Evolutionary conservation across 2,888 invertebrate species (phyloP), one percentile per base, ranked within the genome.

Genomic region (Antitype chi): DNA sequence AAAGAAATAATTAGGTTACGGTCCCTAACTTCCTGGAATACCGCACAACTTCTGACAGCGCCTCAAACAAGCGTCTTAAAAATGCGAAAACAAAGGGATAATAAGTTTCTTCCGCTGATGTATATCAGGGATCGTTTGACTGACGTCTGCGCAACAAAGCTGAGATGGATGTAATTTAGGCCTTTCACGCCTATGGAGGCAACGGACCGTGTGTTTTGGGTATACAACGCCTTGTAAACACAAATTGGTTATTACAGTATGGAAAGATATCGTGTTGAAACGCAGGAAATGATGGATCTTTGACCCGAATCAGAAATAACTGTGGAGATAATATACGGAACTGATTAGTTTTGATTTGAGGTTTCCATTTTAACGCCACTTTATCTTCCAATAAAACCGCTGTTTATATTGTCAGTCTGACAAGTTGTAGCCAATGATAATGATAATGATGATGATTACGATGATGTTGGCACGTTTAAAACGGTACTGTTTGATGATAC

Each of bases 201-300:
- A 90, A 49, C 89, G 81, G 84, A 91, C 87, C 92, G 90, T 91
- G 86, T 89, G 88, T 90, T 91, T 90, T 86, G 87, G 87, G 74
- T 81, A 90, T 90, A 90, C 88, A 90, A 90, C 89, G 90, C 85
- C 86, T 88, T 88, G 89, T 91, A 91, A 92, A 91, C 91, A 91
- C 91, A 91, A 93, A 91, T 93, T 92, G 91, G 85, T 89, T 90
- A 88, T 90, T 89, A 90, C 84, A 83, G 78, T 90, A 89, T 89
- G 83, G 84, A 88, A 89, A 89, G 87, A 87, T 86, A 89, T 81
- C 75, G 69, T 83, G 81, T 86, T 89, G 81, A 84, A 84, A 84
- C 69, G 68, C 74, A 85, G 81, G 87, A 86, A 85, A 83, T 86
- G 75, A 81, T 76, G 52, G 70, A 85, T 86, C 85, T 87, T 78